Base-by-base conservation (phyloP, 2,113 vertebrate species). In the Murina feae region DNA sequence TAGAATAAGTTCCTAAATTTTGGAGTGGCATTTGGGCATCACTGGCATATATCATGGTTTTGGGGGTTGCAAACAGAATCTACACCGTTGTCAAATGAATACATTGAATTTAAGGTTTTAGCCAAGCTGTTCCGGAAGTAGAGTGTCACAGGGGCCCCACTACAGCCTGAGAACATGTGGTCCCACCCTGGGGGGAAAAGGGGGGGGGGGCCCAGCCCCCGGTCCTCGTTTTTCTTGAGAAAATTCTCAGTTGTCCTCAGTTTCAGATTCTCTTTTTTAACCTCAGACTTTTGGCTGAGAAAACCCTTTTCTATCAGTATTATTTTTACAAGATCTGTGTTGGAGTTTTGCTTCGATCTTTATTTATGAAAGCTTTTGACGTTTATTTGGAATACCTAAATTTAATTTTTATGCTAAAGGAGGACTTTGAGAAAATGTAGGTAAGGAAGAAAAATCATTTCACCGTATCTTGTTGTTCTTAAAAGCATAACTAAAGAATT, bases 401-500 rank as follows among this genome's bases (percentile, higher is more conserved):
- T 89, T 83, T 89, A 42, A 55, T 84, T 80, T 93, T 91, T 90
- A 76, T 35, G 92, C 97, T 72, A 95, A 94, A 96, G 91, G 93
- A 86, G 97, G 69, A 95, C 72, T 79, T 78, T 75, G 96, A 90
- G 63, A 92, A 44, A 55, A 74, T 72, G 93, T 92, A 81, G 89
- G 96, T 86, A 90, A 92, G 80, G 84, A 92, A 89, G 95, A 95
- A 97, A 90, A 81, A 81, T 91, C 55, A 63, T 8, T 95, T 97
- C 76, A 71, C 69, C 75, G 65, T 90, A 84, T 94, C 87, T 95
- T 97, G 92, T 86, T 96, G 44, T 92, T 69, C 91, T 97, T 96
- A 71, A 89, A 69, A 96, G 96, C 96, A 97, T 97, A 97, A 92
- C 95, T 97, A 97, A 97, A 94, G 94, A 87, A 94, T 97, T 97